Evolutionary conservation across 2,888 invertebrate species (phyloP).

Genomic region (Hemistola chrysoprasaria): DNA sequence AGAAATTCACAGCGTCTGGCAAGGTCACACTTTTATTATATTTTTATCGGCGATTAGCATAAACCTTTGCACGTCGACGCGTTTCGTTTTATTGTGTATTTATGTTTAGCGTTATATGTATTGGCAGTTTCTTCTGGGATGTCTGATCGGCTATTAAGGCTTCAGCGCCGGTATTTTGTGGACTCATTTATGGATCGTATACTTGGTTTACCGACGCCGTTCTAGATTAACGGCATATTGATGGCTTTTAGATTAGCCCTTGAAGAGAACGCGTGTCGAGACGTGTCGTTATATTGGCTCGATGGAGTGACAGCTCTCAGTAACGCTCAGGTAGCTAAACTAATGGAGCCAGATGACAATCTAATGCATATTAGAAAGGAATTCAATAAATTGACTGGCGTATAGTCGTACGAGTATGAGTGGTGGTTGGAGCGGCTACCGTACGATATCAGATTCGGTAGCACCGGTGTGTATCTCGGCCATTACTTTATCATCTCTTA

Average conservation of each 20-base stretch:
- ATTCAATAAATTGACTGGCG: conserved; percentile 63
- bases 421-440: conserved; percentile 57
- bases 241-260: conserved; percentile 63
- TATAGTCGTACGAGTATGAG: conserved; percentile 51
- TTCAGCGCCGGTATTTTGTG: conserved; percentile 53
- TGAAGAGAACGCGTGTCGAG: conserved; percentile 44
- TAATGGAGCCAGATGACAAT: conserved; percentile 47
- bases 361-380: conserved; percentile 61
- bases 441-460: conserved; percentile 72
- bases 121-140: conserved; percentile 57
- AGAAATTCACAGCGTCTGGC: conserved; percentile 37
- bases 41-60: conserved; percentile 64
- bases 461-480: conserved; percentile 54
- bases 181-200: conserved; percentile 71
- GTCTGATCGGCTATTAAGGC: conserved; percentile 52
- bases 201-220: conserved; percentile 63
- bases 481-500: conserved; percentile 76
- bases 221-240: conserved; percentile 68
- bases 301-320: conserved; percentile 21
- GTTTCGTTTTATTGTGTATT: conserved; percentile 65
- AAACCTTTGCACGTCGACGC: conserved; percentile 54
- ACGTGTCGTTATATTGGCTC: conserved; percentile 55
- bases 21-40: conserved; percentile 56
- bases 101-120: conserved; percentile 59
- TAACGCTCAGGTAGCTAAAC: conserved; percentile 15